Conservation (phyloP, 2,113 vertebrate genomes). For the Chrysemys picta region DNA sequence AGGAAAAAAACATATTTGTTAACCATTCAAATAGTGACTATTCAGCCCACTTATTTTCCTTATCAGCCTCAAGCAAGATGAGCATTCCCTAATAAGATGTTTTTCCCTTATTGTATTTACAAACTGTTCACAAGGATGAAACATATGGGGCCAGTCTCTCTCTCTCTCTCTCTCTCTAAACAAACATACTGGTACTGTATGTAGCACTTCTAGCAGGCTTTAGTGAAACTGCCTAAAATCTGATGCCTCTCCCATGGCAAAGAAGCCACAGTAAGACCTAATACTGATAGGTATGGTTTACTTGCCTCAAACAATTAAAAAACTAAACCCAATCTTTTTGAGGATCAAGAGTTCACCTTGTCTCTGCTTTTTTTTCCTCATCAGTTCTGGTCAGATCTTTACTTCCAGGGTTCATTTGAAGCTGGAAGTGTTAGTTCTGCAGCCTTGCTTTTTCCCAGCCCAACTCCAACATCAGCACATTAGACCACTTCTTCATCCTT, state of each 20-base stretch:
- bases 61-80: background rate
- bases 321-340: background rate
- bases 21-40: background rate
- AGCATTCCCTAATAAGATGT: background rate
- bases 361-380: accelerated
- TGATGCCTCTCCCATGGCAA: background rate
- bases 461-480: background rate
- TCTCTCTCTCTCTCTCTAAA: too few species aligned
- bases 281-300: background rate
- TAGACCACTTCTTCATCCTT: background rate
- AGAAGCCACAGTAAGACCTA: background rate
- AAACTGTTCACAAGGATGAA: background rate
- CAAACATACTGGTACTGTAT: accelerated
- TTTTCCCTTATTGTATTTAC: background rate
- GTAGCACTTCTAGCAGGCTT: background rate
- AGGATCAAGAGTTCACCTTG: background rate
- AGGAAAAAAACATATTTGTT: background rate
- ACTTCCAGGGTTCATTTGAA: background rate
- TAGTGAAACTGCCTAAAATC: background rate
- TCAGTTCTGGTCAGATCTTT: accelerated
- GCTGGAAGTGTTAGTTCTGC: accelerated
- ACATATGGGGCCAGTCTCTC: background rate
- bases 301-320: accelerated
- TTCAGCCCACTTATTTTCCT: background rate
- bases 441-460: background rate